phyloP scores from a whole-genome alignment of 2,888 invertebrate species.

The Platerodrilus igneus region DNA sequence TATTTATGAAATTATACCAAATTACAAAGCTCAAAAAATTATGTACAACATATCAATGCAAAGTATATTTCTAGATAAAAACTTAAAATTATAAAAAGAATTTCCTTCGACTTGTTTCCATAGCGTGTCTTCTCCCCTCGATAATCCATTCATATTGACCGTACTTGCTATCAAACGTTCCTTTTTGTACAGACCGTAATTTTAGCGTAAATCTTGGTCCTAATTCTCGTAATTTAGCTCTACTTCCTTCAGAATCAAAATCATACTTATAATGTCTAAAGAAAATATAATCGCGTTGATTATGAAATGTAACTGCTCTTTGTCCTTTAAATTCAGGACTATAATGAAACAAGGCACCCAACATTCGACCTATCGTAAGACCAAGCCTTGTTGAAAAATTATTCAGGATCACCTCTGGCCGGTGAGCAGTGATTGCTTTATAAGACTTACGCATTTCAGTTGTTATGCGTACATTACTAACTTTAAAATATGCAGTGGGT shows the following conservation, averaged over 20 bases:
- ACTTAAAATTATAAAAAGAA: slow-evolving; percentile 78
- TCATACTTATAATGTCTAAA: slow-evolving; percentile 81
- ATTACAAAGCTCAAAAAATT: neutral
- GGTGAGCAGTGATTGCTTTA: slow-evolving; percentile 77
- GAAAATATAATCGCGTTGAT: slow-evolving; percentile 98
- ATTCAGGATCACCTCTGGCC: slow-evolving; percentile 93
- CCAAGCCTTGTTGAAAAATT: slow-evolving; percentile 96
- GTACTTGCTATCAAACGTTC: slow-evolving; percentile 93
- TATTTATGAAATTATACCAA: no score
- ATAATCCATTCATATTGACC: slow-evolving; percentile 98
- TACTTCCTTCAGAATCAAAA: slow-evolving; percentile 74
- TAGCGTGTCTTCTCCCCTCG: slow-evolving; percentile 81
- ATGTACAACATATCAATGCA: neutral
- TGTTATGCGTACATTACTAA: slow-evolving; percentile 88
- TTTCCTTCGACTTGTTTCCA: slow-evolving; percentile 88
- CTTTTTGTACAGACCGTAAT: slow-evolving; percentile 88
- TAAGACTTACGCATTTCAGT: slow-evolving; percentile 75
- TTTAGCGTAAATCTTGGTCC: slow-evolving; percentile 96
- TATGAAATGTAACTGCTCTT: slow-evolving; percentile 94
- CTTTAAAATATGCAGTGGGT: slow-evolving; percentile 92
- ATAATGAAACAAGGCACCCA: slow-evolving; percentile 91
- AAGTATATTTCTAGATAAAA: slow-evolving; percentile 2
- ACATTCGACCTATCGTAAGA: slow-evolving; percentile 83
- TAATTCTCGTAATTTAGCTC: slow-evolving; percentile 79
- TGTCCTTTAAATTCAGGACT: slow-evolving; percentile 93